Conservation (phyloP, 2,113 vertebrate genomes). For the Mugil cephalus region DNA sequence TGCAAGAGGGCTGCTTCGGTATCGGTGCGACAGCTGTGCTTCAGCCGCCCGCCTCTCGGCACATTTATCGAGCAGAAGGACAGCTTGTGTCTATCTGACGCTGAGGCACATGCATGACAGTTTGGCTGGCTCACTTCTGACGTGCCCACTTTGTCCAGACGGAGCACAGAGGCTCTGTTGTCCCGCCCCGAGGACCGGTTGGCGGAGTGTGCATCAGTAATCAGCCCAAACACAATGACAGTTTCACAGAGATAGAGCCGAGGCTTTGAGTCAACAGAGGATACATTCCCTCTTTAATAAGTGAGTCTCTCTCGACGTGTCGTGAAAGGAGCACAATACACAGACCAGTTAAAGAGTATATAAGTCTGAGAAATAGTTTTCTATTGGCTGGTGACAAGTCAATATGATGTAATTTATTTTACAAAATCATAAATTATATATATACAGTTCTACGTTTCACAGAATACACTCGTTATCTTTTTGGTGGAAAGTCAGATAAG, state of each 20-base stretch:
- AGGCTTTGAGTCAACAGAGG: slow-evolving; percentile 55
- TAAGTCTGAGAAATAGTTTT: background rate
- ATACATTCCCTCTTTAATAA: slow-evolving; percentile 52
- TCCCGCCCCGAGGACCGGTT: slow-evolving; percentile 59
- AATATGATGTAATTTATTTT: no score
- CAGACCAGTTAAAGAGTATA: background rate
- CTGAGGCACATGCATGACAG: slow-evolving; percentile 64
- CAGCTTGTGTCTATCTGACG: slow-evolving; percentile 40
- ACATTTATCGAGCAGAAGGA: slow-evolving; percentile 19
- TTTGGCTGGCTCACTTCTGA: slow-evolving; percentile 61
- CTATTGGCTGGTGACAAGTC: no score
- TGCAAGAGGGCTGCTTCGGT: slow-evolving; percentile 26
- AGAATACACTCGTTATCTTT: no score
- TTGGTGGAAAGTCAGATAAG: no score
- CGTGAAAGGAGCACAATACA: slow-evolving; percentile 28
- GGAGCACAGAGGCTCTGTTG: slow-evolving; percentile 76
- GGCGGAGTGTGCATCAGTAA: slow-evolving; percentile 75
- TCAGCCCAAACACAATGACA: slow-evolving; percentile 72
- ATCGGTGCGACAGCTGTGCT: slow-evolving; percentile 23
- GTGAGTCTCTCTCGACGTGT: slow-evolving; percentile 33
- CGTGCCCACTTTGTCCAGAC: slow-evolving; percentile 65
- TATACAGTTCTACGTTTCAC: no score
- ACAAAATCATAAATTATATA: no score
- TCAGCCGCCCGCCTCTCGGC: slow-evolving; percentile 14
- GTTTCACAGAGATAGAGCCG: slow-evolving; percentile 63